Conservation (phyloP, 1,140 invertebrate genomes). For the Drosophila cardini region DNA sequence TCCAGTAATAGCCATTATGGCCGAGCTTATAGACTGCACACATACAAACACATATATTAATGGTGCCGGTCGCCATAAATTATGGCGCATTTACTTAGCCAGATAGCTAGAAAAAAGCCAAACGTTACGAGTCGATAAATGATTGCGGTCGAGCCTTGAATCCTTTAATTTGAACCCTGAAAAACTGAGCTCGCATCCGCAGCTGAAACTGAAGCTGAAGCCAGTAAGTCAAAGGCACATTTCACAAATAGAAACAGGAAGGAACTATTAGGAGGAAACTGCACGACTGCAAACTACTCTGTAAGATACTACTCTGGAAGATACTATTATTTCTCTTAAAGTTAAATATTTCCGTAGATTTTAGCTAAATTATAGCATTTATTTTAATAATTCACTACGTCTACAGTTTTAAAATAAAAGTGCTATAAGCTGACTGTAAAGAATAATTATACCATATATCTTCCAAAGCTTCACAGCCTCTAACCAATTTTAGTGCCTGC, state of each 20-base stretch:
- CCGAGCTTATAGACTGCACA: slow-evolving; percentile 39
- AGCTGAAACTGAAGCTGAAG: slow-evolving; percentile 2
- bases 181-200: slow-evolving; percentile 23
- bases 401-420: no score
- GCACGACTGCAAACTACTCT: background rate
- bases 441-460: no score
- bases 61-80: slow-evolving; percentile 68
- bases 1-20: slow-evolving; percentile 33
- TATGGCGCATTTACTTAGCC: slow-evolving; percentile 78
- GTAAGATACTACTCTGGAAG: background rate
- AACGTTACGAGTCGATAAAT: slow-evolving; percentile 74
- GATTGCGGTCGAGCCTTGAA: slow-evolving; percentile 79
- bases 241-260: slow-evolving; percentile 66
- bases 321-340: no score
- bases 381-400: no score
- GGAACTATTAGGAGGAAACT: background rate
- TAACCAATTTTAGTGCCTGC: background rate
- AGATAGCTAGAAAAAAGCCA: slow-evolving; percentile 69
- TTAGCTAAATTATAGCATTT: no score
- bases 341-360: no score
- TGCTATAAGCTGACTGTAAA: no score
- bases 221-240: slow-evolving; percentile 77
- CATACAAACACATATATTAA: slow-evolving; percentile 63
- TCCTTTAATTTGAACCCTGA: slow-evolving; percentile 74
- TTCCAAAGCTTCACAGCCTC: no score